Base-by-base conservation (phyloP, 2,113 vertebrate species). In the Pygoscelis antarcticus region DNA sequence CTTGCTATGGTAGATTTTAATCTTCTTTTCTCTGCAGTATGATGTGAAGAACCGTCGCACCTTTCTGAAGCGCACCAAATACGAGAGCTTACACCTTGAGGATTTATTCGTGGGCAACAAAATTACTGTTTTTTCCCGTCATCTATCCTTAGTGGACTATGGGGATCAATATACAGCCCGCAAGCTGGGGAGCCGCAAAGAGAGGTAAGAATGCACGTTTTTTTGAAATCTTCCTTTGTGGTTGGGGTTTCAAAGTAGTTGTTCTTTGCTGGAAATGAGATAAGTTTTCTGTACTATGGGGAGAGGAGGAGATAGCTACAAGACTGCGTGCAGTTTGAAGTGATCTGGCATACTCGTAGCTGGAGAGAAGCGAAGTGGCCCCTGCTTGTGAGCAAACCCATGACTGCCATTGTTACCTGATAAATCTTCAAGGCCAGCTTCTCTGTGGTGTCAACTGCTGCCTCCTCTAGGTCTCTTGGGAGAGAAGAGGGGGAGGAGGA, bases 51-150 rank as follows among this genome's bases (percentile, higher is more conserved):
- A 99, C 94, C 99, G 98, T 57, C 98, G 99, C 32, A 98, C 96
- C 34, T 99, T 99, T 93, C 95, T 99, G 93, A 98, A 98, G 85
- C 97, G 99, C 90, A 99, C 98, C 54, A 99, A 97, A 92, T 99
- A 99, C 49, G 98, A 99, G 2, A 97, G 97, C n/a, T 79, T 99
- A 25, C 98, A 98, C 49, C 96, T 98, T 9, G 98, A 99, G 94
- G 99, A 99, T 96, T 97, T 99, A 49, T 99, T 99, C 54, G 97
- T 99, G 76, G 99, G 99, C 92, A 99, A 99, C 96, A 99, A 98
- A 78, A 98, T 99, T 51, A 99, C 98, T 12, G 76, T 99, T 11
- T 99, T 99, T 95, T 99, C 99, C 30, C 98, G 99, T 17, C 99
- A 99, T 38, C 98, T 99, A 23, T 97, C 98, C 76, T 94, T 99